These are phyloP conservation scores for Limnephilus lunatus DNA, from an alignment of 2,888 invertebrate genomes.

Conservation along the genomic window DNA sequence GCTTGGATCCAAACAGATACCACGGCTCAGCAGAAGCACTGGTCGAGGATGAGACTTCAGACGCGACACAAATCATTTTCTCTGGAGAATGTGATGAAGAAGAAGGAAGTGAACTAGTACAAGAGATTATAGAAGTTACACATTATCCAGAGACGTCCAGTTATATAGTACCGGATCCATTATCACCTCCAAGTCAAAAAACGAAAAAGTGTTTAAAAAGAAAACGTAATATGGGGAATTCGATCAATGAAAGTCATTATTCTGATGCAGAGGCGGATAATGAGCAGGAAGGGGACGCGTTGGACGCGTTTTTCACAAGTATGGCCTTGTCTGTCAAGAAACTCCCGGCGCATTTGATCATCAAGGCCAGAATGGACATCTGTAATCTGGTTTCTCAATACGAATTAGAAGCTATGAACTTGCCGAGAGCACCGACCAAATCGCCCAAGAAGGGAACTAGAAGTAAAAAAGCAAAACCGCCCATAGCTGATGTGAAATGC, in stretches of 20 bases:
- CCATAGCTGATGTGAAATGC: background rate
- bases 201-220: background rate
- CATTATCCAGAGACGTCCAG: background rate
- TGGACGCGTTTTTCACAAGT: background rate
- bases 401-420: background rate
- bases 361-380: background rate
- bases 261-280: background rate
- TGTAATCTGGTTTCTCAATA: background rate
- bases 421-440: background rate
- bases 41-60: background rate
- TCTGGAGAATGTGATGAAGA: background rate
- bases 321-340: background rate
- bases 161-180: background rate
- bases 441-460: background rate
- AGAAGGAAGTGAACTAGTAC: background rate
- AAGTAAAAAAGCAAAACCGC: background rate
- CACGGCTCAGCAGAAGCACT: background rate
- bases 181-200: background rate
- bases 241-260: background rate
- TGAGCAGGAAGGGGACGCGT: background rate
- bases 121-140: background rate
- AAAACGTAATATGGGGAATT: background rate
- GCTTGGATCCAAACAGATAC: background rate
- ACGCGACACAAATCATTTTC: background rate
- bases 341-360: background rate